Percentiles rank a stretch among this genome's conserved stretches.
phyloP scores from a whole-genome alignment of 2,113 vertebrate species.

The Uropsilus gracilis region DNA sequence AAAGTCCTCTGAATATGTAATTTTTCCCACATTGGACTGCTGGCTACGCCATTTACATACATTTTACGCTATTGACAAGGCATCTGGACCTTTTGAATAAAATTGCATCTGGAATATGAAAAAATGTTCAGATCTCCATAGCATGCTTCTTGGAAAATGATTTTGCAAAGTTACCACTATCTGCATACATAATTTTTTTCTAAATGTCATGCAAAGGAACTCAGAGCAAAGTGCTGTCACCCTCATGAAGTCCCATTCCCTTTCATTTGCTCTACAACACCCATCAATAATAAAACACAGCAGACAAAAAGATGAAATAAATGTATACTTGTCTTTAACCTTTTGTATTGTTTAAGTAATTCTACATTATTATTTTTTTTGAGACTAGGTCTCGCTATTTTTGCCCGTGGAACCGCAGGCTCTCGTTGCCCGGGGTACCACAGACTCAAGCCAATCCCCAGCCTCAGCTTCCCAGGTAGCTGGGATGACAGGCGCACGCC shows the following conservation, averaged over 20 bases:
- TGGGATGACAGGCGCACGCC: no score
- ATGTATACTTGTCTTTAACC: background rate
- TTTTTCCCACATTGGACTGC: background rate
- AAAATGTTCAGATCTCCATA: background rate
- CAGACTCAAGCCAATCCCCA: no score
- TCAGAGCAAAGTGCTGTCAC: background rate
- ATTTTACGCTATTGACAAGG: background rate
- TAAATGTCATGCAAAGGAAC: background rate
- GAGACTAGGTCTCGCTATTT: no score
- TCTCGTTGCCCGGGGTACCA: no score
- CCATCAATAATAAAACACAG: background rate
- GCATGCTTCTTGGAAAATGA: background rate
- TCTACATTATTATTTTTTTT: background rate
- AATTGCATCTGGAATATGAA: background rate
- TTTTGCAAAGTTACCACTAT: background rate
- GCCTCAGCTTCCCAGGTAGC: no score
- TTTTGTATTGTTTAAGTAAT: conserved; percentile 12
- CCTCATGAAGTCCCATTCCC: background rate
- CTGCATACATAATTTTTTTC: background rate
- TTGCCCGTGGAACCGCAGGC: no score
- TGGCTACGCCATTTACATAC: background rate
- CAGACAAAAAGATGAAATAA: no score
- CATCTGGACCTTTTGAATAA: conserved; percentile 40
- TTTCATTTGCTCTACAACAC: background rate
- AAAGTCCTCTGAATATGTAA: background rate